A percentile compares a stretch with the other conserved stretches of the same genome.
phyloP scores from a whole-genome alignment of 2,888 invertebrate species.

The Acholoe squamosa region DNA sequence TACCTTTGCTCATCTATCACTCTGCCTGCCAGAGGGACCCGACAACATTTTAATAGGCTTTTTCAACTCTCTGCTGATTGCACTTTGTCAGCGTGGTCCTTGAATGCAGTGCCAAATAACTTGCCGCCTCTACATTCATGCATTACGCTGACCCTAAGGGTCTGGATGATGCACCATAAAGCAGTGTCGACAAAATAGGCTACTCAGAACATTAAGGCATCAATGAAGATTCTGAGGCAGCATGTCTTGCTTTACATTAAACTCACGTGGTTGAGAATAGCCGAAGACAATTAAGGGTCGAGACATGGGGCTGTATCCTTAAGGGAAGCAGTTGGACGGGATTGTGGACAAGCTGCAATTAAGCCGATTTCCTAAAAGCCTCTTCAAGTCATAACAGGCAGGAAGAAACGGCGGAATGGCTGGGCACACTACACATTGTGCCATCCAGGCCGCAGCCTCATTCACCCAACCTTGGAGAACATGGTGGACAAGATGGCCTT shows the following conservation, averaged over 20 bases:
- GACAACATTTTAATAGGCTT: not conserved
- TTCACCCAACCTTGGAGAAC: too few relatives aligned
- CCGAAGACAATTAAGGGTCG: not conserved
- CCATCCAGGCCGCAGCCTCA: not conserved
- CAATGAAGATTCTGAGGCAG: too few relatives aligned
- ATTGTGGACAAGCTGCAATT: not conserved
- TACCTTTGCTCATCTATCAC: not conserved
- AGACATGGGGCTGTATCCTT: not conserved
- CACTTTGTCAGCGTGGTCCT: too few relatives aligned
- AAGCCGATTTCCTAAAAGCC: not conserved
- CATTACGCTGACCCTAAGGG: too few relatives aligned
- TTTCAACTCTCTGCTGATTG: too few relatives aligned
- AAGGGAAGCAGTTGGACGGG: not conserved
- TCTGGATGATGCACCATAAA: too few relatives aligned
- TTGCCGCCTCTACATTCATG: too few relatives aligned
- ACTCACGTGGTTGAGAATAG: not conserved
- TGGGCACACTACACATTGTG: not conserved
- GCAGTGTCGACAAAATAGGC: too few relatives aligned
- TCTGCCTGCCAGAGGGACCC: not conserved
- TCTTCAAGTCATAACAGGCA: not conserved
- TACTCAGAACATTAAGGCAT: too few relatives aligned
- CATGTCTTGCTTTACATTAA: too few relatives aligned
- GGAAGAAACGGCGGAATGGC: not conserved
- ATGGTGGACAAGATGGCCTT: not conserved
- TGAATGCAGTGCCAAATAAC: too few relatives aligned